Percentiles rank a stretch among this genome's conserved stretches.
These are phyloP conservation scores for Margarornis squamiger DNA, from an alignment of 2,797 vertebrate species.

Conservation along the genomic window DNA sequence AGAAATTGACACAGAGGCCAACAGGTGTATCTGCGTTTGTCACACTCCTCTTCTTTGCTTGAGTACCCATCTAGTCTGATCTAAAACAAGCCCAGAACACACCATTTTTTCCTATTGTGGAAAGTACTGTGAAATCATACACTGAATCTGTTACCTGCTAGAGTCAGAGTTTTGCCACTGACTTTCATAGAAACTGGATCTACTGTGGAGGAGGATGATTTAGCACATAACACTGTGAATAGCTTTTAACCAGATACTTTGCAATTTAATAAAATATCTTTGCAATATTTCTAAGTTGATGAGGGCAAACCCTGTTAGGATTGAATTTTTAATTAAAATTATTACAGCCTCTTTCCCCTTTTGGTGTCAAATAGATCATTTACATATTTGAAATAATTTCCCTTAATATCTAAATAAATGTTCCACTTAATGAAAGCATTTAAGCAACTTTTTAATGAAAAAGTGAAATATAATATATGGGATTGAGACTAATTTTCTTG, in stretches of 20 bases:
- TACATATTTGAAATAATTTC: conserved; percentile 66
- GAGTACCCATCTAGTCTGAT: neutral
- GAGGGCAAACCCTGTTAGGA: conserved; percentile 40
- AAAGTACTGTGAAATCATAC: neutral
- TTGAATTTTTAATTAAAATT: conserved; percentile 66
- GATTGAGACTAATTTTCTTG: conserved; percentile 55
- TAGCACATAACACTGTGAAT: neutral
- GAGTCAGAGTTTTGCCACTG: neutral
- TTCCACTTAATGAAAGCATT: conserved; percentile 63
- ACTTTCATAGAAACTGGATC: neutral
- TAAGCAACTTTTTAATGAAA: conserved; percentile 64
- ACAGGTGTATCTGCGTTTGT: neutral
- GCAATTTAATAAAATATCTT: conserved; percentile 35
- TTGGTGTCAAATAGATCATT: conserved; percentile 68
- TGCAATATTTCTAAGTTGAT: conserved; percentile 29
- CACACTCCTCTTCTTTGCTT: neutral
- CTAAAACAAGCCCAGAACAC: neutral
- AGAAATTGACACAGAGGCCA: neutral
- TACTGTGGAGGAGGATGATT: neutral
- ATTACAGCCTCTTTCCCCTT: conserved; percentile 59
- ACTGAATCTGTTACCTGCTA: neutral
- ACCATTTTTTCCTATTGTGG: neutral
- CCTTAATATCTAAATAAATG: conserved; percentile 59
- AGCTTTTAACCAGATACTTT: conserved; percentile 25
- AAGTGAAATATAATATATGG: conserved; percentile 61